Base-by-base conservation (phyloP, 2,113 vertebrate species). In the Gadus macrocephalus region DNA sequence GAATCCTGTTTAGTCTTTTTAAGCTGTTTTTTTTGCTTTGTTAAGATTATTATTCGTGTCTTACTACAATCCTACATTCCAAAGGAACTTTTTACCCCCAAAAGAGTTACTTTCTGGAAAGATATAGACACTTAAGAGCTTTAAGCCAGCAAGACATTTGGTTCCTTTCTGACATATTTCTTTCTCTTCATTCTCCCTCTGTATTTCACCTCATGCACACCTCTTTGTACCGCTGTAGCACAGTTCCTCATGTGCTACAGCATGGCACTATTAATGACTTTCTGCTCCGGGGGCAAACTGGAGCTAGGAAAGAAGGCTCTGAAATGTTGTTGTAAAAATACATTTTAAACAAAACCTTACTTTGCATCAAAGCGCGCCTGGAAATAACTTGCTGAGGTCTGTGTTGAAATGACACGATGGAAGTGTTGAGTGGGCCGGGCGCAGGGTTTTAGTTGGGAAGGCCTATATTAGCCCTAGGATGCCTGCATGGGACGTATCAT, bases 291-390 rank as follows among this genome's bases (percentile, higher is more conserved):
- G 85, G 69, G 68, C 81, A 67, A 66, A 68, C 42, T 49, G 42
- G 42, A 49, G 42, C 42, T 49, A 9, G 5, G 42, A 49, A 14
- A 27, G 22, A 56, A 64, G 56, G 65, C 79, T 72, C 83, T 76
- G 67, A 55, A 87, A 75, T 64, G 53, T 69, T 70, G 74, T 80
- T 68, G 62, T 53, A 80, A 71, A 68, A 79, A 61, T 64, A 76
- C 76, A 42, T 49, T 49, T 49, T 49, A 49, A 49, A 49, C 42
- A 49, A 49, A 49, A 49, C 42, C 42, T 35, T 69, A 31, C 72
- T 70, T 56, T 64, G 84, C 83, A 83, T 90, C 84, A 86, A 87
- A 87, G 79, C 58, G 53, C 70, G n/a, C 31, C 35, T 69, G 72
- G 12, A 49, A 49, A 49, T 11, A 14, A 49, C 69, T 73, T 5